Percentiles rank a stretch among this genome's conserved stretches.
phyloP scores from a whole-genome alignment of 2,888 invertebrate genomes.

The Belgica antarctica region DNA sequence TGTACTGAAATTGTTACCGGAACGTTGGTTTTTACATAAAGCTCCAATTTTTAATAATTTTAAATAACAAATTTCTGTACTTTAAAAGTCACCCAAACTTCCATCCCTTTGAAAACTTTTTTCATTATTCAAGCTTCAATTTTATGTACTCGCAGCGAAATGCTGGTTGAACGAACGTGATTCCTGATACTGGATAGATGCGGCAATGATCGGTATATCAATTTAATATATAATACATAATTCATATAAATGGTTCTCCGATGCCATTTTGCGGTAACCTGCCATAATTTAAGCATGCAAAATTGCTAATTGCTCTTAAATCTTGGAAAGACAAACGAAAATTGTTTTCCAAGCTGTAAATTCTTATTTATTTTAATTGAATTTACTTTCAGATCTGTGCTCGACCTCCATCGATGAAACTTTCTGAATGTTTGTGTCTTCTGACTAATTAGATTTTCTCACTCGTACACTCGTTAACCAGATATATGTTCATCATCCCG shows the following conservation, averaged over 20 bases:
- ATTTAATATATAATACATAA: background rate
- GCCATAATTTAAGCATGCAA: background rate
- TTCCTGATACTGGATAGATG: background rate
- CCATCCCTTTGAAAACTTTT: background rate
- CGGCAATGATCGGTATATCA: slow-evolving; percentile 19
- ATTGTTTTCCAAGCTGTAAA: background rate
- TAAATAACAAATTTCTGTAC: background rate
- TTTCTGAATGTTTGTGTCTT: background rate
- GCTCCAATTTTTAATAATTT: too few species aligned
- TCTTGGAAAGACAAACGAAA: background rate
- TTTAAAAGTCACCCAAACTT: background rate
- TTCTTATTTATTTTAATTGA: background rate
- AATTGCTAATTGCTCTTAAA: slow-evolving; percentile 24
- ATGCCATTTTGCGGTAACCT: background rate
- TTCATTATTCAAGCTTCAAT: too few species aligned
- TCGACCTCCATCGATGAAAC: background rate
- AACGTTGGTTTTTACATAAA: too few species aligned
- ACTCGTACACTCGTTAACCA: too few species aligned
- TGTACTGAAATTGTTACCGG: too few species aligned
- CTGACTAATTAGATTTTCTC: slow-evolving; percentile 3
- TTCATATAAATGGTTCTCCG: background rate
- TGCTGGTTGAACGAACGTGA: background rate
- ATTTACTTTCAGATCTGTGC: background rate
- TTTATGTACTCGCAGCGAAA: background rate
- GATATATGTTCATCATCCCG: background rate